Evolutionary conservation across 2,113 vertebrate genomes (phyloP), one percentile per base, ranked within the genome.

Genomic region (Zingel zingel): DNA sequence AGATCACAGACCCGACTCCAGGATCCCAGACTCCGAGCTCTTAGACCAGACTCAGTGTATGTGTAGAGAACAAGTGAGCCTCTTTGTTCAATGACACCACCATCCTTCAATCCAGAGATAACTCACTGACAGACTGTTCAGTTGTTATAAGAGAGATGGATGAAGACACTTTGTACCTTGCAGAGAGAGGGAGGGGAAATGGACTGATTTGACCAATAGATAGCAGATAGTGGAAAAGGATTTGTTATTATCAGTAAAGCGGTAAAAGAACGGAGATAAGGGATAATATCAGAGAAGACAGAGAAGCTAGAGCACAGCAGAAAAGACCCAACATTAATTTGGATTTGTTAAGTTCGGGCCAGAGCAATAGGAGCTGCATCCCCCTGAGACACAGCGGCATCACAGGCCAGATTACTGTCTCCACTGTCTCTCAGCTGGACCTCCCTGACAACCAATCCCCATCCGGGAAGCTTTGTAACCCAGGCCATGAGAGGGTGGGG

Each of bases 131-230:
- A 89, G 85, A 73, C 78, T 45, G 71, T 30, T 84, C 79, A 59
- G 80, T 81, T 76, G 54, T 64, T 39, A 57, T 72, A 88, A 89
- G 84, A 75, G 83, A 89, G 91, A 92, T 84, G 78, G 88, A 93
- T 90, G 83, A 72, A 82, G 79, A 84, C 88, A 90, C 89, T 92
- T 91, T 92, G 88, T 92, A 90, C 63, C 77, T 87, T 88, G 45
- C 88, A 83, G 82, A 88, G 77, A 50, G 68, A 86, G 36, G 79
- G 79, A 83, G 73, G 67, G 64, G 77, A 89, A 88, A 79, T 78
- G 69, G 66, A 84, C 51, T 82, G 89, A 91, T 91, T 50, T 48
- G 78, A 67, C 74, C 59, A 64, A 51, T 70, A 84, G 88, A 90
- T 86, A 86, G 54, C 43, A 56, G 62, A 78, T 72, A 64, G 48